phyloP scores from a whole-genome alignment of 2,113 vertebrate genomes.

The Eubucco bourcierii region DNA sequence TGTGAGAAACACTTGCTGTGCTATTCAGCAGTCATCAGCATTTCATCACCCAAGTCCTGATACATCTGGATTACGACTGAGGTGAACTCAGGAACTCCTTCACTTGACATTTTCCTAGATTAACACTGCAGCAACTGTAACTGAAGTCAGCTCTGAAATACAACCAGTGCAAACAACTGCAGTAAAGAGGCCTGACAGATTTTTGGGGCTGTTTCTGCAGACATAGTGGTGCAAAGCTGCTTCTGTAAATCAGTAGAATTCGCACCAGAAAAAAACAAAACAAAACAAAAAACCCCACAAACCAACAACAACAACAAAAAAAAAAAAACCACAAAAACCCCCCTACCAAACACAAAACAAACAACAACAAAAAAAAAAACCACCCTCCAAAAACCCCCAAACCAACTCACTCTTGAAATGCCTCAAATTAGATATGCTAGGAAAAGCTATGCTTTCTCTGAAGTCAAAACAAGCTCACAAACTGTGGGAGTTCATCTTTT shows the following conservation, averaged over 20 bases:
- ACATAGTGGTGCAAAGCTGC: not conserved
- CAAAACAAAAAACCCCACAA: too few relatives aligned
- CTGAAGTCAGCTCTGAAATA: not conserved
- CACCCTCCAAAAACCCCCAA: too few relatives aligned
- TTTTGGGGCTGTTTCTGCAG: not conserved
- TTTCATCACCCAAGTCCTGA: not conserved
- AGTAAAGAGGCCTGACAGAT: not conserved
- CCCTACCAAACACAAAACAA: too few relatives aligned
- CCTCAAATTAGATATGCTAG: not conserved
- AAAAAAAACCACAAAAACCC: too few relatives aligned
- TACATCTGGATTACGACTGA: rapidly evolving
- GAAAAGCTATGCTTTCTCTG: not conserved
- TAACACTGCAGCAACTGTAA: not conserved
- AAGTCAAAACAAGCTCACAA: not conserved
- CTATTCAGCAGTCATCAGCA: not conserved
- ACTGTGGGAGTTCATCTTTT: not conserved
- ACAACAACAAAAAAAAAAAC: not conserved
- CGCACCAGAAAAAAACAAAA: not conserved
- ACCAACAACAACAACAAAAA: too few relatives aligned
- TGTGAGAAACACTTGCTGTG: not conserved
- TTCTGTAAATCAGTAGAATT: not conserved
- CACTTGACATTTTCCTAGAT: not conserved
- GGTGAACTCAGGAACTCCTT: not conserved
- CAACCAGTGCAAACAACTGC: not conserved
- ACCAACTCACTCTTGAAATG: not conserved